Evolutionary conservation across 1,140 invertebrate species (phyloP), one percentile per base, ranked within the genome.

Genomic region (Pentalonia nigronervosa): DNA sequence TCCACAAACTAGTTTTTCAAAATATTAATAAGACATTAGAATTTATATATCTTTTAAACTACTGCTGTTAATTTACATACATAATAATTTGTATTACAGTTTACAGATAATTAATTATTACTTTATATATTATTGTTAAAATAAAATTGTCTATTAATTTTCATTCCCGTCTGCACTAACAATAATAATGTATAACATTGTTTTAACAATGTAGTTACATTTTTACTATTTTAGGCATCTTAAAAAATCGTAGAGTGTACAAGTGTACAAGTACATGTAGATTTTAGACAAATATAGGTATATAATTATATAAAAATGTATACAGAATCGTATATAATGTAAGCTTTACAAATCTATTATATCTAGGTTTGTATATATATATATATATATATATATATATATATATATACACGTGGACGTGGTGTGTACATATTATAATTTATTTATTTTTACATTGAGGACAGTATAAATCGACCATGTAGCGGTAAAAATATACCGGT

Each of bases 401-500:
- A 83, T 20, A 41, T 6, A 6, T 34, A n/a, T n/a, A n/a, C n/a
- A n/a, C n/a, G n/a, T n/a, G n/a, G n/a, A 21, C 14, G 8, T 76
- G 1, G 7, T 45, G 21, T 34, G 67, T 34, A 30, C 1, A 47
- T 34, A 88, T 48, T 34, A 87, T 87, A 88, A 17, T 20, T 88
- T 30, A 20, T 48, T 48, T 86, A 47, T 87, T 50, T 89, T 34
- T 36, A 89, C 87, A 36, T 36, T 25, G 87, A 89, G 48, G n/a
- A 89, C 34, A 21, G 87, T 56, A 83, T 87, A 41, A 60, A 45
- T 90, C 50, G 89, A 67, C 7, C 36, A 30, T 45, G 7, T 90
- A 90, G 67, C 56, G 89, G 89, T 90, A 67, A 90, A 90, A 45
- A 90, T 90, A 67, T 90, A 90, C 89, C 53, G 56, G 53, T 90